These are phyloP conservation scores for Lordiphosa fenestrarum DNA, from an alignment of 2,888 invertebrate species.

Conservation along the genomic window DNA sequence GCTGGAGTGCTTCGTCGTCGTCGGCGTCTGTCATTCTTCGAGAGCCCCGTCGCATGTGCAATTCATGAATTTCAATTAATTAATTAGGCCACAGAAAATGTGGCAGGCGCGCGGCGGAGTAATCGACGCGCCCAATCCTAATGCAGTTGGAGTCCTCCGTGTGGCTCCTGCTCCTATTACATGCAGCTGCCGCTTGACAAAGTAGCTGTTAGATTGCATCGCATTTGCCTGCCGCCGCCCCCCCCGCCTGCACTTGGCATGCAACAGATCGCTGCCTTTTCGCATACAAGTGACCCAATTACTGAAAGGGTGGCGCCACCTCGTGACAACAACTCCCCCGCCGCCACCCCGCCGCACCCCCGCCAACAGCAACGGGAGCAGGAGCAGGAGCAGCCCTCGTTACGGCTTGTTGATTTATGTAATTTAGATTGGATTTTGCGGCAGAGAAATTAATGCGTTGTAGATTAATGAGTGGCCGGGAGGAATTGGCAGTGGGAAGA, in stretches of 20 bases:
- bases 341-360: slow-evolving; percentile 16
- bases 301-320: slow-evolving; percentile 19
- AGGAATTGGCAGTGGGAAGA: slow-evolving; percentile 35
- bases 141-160: slow-evolving; percentile 45
- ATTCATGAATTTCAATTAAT: slow-evolving; percentile 74
- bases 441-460: slow-evolving; percentile 71
- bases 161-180: slow-evolving; percentile 23
- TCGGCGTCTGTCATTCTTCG: slow-evolving; percentile 44
- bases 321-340: neutral
- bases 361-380: slow-evolving; percentile 4
- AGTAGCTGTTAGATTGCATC: slow-evolving; percentile 74
- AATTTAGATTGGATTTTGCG: slow-evolving; percentile 74
- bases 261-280: slow-evolving; percentile 74
- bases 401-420: slow-evolving; percentile 75
- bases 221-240: slow-evolving; percentile 46
- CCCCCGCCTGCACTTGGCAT: slow-evolving; percentile 47
- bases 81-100: slow-evolving; percentile 73
- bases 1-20: slow-evolving; percentile 5
- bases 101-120: slow-evolving; percentile 27
- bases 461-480: slow-evolving; percentile 70
- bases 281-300: slow-evolving; percentile 75
- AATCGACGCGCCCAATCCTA: slow-evolving; percentile 64
- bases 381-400: slow-evolving; percentile 42
- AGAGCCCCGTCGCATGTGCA: slow-evolving; percentile 66
- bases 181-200: slow-evolving; percentile 68